Conservation (phyloP, 2,113 vertebrate genomes). For the Pimephales promelas region DNA sequence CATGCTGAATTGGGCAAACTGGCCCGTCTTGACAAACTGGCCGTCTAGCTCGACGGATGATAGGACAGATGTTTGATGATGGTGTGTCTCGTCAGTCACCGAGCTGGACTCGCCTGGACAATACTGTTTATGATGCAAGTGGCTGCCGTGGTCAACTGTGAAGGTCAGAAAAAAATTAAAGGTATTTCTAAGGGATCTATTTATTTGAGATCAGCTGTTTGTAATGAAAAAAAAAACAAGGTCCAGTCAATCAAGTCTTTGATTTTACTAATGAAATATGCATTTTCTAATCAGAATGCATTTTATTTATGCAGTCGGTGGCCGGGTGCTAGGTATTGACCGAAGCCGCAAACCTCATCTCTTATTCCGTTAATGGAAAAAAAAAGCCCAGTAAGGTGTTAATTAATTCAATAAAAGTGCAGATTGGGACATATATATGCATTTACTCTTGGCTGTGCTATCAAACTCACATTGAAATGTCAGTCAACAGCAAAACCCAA, state of each 20-base stretch:
- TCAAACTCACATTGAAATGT: not conserved
- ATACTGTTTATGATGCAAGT: not conserved
- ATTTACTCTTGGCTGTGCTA: not conserved
- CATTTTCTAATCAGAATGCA: conserved; percentile 5
- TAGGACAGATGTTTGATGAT: no score
- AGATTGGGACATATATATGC: not conserved
- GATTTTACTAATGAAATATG: not conserved
- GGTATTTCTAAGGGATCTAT: not conserved
- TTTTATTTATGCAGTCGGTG: not conserved
- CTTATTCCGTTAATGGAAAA: conserved; percentile 3
- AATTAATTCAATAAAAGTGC: not conserved
- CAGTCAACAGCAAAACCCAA: conserved; percentile 17
- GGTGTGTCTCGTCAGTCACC: no score
- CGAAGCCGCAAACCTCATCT: not conserved
- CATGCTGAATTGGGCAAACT: no score
- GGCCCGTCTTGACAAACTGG: no score
- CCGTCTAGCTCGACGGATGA: no score
- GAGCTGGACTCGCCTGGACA: not conserved
- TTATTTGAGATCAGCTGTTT: not conserved
- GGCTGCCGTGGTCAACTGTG: not conserved
- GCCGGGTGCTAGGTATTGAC: not conserved
- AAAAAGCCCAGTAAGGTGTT: not conserved
- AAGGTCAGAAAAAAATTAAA: not conserved
- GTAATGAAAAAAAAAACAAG: not conserved
- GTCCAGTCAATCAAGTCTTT: not conserved